These are phyloP conservation scores for Tichodroma muraria DNA, from an alignment of 2,113 vertebrate species.

Conservation along the genomic window DNA sequence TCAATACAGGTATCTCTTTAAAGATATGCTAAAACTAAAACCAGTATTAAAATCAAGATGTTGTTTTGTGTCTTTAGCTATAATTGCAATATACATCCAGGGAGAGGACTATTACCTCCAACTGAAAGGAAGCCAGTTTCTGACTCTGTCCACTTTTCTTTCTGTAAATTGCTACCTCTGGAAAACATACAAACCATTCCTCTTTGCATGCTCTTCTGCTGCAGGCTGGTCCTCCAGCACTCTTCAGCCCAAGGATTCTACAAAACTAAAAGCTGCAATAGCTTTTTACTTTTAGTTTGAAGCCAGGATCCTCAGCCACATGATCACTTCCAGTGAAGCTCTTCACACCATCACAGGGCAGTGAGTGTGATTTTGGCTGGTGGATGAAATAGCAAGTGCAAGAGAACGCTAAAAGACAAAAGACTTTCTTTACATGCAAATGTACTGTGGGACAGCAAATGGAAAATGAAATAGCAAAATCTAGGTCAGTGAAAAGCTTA, in stretches of 20 bases:
- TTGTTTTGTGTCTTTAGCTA: neutral
- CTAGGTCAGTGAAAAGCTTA: constrained; percentile 50
- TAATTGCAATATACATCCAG: neutral
- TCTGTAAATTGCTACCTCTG: neutral
- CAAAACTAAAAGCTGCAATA: neutral
- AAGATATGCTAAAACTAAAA: constrained; percentile 31
- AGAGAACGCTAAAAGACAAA: neutral
- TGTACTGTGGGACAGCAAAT: neutral
- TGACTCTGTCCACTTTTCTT: neutral
- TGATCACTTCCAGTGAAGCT: neutral
- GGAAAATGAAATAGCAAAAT: constrained; percentile 40
- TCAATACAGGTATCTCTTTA: constrained; percentile 47
- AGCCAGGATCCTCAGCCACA: neutral
- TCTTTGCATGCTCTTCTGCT: neutral
- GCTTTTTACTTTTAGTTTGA: neutral
- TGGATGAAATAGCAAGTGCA: neutral
- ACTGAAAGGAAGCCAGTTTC: neutral
- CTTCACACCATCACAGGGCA: neutral
- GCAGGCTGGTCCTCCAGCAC: neutral
- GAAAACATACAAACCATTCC: neutral
- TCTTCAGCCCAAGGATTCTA: neutral
- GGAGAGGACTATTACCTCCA: neutral
- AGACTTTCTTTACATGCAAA: constrained; percentile 6
- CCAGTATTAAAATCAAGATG: constrained; percentile 6
- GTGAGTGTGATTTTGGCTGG: neutral